Evolutionary conservation across 2,113 vertebrate species (phyloP), one percentile per base, ranked within the genome.

Genomic region (Apaloderma vittatum): DNA sequence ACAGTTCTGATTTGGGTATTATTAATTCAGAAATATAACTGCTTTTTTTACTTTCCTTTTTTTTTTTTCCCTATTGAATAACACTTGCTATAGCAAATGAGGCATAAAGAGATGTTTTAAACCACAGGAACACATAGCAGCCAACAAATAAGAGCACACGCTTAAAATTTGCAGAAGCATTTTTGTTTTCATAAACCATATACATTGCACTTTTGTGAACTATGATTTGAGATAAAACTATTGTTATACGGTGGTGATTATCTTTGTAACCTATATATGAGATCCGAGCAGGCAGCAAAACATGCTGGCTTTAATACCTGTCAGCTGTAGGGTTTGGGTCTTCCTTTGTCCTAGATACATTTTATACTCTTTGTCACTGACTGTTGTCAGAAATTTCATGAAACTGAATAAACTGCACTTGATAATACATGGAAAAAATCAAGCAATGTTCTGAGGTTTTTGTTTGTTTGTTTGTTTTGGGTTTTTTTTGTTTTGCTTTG

Each of bases 301-400:
- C 95, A 98, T 98, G 40, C 98, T 99, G 98, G 97, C 97, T 98
- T 99, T 98, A 98, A 98, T 97, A 96, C 81, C 93, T 48, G 19
- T 91, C 96, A 98, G 90, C 97, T 94, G 95, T 93, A 97, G 96
- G 65, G 97, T 98, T 98, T 98, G 98, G 96, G 98, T 98, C 92
- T 97, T 98, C 95, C 97, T 97, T 97, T 97, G 97, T 95, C 94
- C 93, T 96, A 95, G 97, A 98, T 98, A 98, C 92, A 98, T 99
- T 99, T 98, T 97, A 97, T 94, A 36, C 36, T 95, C 97, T 96
- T 97, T 98, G 97, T 98, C 97, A 97, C 94, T 65, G 94, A 85
- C 97, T 97, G 91, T 97, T 98, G 96, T 98, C 97, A 98, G 97
- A 97, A 97, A 98, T 98, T 98, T 98, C 97, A 98, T 97, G 95